A percentile compares a stretch with the other conserved stretches of the same genome.
These are phyloP conservation scores for Leptinotarsa undecemlineata DNA, from an alignment of 1,140 invertebrate genomes.

Conservation along the genomic window DNA sequence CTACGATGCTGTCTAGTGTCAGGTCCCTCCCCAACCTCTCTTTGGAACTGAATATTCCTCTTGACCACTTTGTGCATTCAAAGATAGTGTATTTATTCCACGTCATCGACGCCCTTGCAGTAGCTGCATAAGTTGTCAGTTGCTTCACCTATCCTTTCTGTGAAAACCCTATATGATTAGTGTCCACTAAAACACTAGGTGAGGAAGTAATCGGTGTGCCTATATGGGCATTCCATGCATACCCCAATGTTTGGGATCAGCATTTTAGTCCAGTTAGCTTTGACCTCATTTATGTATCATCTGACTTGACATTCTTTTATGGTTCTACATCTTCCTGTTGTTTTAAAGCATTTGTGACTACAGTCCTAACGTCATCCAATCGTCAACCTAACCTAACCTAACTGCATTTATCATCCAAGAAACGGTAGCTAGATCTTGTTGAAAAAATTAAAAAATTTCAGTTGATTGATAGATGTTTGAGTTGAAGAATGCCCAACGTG, in stretches of 20 bases:
- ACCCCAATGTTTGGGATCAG: neutral
- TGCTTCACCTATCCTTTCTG: neutral
- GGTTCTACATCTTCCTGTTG: neutral
- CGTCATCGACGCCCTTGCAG: neutral
- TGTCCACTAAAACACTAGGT: neutral
- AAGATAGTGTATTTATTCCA: too few species aligned
- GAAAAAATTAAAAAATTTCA: too few species aligned
- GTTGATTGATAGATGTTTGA: too few species aligned
- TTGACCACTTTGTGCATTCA: too few species aligned
- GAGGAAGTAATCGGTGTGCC: neutral
- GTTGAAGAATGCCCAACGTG: too few species aligned
- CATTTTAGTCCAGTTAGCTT: neutral
- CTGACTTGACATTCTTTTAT: neutral
- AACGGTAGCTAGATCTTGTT: too few species aligned
- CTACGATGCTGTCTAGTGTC: neutral
- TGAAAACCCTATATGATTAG: neutral
- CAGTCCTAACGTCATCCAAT: too few species aligned
- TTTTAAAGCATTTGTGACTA: neutral
- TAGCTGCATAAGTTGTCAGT: neutral
- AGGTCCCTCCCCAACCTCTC: too few species aligned
- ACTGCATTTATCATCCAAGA: too few species aligned
- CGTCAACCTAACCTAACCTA: too few species aligned
- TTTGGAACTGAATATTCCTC: too few species aligned
- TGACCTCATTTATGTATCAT: neutral
- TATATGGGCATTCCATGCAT: neutral